Conservation (phyloP, 2,113 vertebrate species). For the Brienomyrus brachyistius region DNA sequence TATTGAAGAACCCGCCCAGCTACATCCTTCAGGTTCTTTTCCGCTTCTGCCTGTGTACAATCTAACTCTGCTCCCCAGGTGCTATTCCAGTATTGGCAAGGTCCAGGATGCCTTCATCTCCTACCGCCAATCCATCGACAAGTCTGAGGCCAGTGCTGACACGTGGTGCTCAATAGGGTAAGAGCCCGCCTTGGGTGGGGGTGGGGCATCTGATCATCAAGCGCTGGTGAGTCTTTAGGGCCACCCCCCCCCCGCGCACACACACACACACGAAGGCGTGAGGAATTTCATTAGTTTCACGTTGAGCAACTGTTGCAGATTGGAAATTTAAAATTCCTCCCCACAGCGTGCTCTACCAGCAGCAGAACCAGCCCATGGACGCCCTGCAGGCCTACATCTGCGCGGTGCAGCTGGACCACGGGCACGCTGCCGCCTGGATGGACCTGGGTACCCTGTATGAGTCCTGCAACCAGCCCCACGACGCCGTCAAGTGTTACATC, state of each 20-base stretch:
- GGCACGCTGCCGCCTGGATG: constrained; percentile 98
- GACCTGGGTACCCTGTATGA: constrained; percentile 97
- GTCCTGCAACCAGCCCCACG: constrained; percentile 95
- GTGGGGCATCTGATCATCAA: too few relatives aligned
- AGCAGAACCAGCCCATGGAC: constrained; percentile 99
- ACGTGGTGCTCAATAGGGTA: constrained; percentile 99
- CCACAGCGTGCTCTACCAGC: constrained; percentile 92
- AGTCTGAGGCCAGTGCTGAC: constrained; percentile 98
- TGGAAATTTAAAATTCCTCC: too few relatives aligned
- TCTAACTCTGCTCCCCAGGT: constrained; percentile 59
- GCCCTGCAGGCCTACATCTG: constrained; percentile 98
- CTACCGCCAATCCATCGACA: constrained; percentile 98
- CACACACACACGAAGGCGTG: neutral
- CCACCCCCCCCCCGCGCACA: too few relatives aligned
- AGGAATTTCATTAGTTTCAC: neutral
- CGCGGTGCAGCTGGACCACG: constrained; percentile 96
- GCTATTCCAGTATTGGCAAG: constrained; percentile 99
- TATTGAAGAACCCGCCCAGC: neutral
- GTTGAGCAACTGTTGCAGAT: neutral
- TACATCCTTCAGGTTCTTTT: neutral
- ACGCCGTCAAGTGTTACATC: constrained; percentile 98
- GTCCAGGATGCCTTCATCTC: constrained; percentile 99
- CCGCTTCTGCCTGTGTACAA: neutral
- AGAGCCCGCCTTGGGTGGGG: constrained; percentile 38
- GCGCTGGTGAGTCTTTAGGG: too few relatives aligned